Evolutionary conservation across 2,797 vertebrate species (phyloP), one percentile per base, ranked within the genome.

Genomic region (Smutsia gigantea): DNA sequence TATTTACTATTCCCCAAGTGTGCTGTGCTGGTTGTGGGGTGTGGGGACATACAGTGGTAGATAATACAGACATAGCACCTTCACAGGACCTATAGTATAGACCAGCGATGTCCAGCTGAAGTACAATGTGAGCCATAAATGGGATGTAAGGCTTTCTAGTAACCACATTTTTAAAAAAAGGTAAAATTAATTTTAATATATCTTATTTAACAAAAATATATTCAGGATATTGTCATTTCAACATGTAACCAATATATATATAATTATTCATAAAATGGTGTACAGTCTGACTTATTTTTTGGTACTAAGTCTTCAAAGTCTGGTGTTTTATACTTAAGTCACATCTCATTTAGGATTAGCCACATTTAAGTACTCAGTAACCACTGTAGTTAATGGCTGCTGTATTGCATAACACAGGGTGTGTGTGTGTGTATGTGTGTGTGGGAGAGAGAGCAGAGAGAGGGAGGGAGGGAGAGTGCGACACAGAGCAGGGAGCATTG

Each of bases 161-260:
- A 68, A 27, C 31, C 46, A 87, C 29, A 39, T n/a, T 46, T 46
- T 84, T 74, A 57, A 69, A 78, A 83, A 78, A 59, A 64, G 23
- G 23, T 78, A 61, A 90, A 74, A 63, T 87, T 91, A 53, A 94
- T 68, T 83, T 90, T 87, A 79, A 85, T 72, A 18, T 61, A 69
- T 79, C 90, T 92, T 90, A 59, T 87, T 92, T 78, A 90, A 63
- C 61, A n/a, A n/a, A 72, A 87, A 72, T 69, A 68, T 42, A n/a
- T 72, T 75, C 21, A 83, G 46, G 89, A 75, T 72, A 87, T 59
- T 87, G n/a, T 69, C 19, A 51, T 94, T 96, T 87, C 64, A 64
- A 25, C 23, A 39, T 46, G 37, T 78, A 89, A 61, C 31, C 42
- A 72, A 18, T 68, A 75, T 61, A 64, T 68, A 94, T 68, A 95